Evolutionary conservation across 1,140 invertebrate species (phyloP).

Genomic region (Aphidius ervi): DNA sequence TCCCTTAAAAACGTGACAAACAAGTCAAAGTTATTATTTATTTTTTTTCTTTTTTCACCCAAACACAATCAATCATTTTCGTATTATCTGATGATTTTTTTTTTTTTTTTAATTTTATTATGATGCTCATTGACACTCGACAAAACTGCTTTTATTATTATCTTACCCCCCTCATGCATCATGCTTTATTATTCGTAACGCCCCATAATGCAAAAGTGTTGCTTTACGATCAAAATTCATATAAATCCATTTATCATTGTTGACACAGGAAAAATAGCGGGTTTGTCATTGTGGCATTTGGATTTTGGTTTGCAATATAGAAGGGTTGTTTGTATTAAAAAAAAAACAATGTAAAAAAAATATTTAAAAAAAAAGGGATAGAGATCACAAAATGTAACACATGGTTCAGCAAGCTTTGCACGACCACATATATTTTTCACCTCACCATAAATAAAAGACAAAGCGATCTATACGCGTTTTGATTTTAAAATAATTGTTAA

Average conservation of each 20-base stretch:
- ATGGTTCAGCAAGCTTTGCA: neutral
- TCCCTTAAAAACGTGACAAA: too few species aligned
- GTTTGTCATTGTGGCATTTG: slow-evolving; percentile 18
- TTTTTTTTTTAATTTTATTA: too few species aligned
- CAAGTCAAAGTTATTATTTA: neutral
- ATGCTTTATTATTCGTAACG: slow-evolving; percentile 30
- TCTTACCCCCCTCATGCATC: slow-evolving; percentile 20
- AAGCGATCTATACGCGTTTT: neutral
- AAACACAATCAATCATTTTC: neutral
- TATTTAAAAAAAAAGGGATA: neutral
- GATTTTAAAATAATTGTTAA: too few species aligned
- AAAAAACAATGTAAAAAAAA: neutral
- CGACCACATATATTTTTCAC: slow-evolving; percentile 9
- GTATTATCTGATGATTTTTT: neutral
- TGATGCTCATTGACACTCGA: too few species aligned
- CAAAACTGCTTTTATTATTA: too few species aligned
- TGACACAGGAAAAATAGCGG: slow-evolving; percentile 24
- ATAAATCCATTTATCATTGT: slow-evolving; percentile 42
- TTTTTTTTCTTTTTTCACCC: neutral
- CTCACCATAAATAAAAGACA: slow-evolving; percentile 3
- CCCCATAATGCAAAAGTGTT: slow-evolving; percentile 31
- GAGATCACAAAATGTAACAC: neutral
- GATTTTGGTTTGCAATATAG: neutral
- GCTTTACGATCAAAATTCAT: slow-evolving; percentile 39
- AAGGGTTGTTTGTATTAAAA: neutral